Base-by-base conservation (phyloP, 2,888 invertebrate species). In the Neocrepidodera transversa region DNA sequence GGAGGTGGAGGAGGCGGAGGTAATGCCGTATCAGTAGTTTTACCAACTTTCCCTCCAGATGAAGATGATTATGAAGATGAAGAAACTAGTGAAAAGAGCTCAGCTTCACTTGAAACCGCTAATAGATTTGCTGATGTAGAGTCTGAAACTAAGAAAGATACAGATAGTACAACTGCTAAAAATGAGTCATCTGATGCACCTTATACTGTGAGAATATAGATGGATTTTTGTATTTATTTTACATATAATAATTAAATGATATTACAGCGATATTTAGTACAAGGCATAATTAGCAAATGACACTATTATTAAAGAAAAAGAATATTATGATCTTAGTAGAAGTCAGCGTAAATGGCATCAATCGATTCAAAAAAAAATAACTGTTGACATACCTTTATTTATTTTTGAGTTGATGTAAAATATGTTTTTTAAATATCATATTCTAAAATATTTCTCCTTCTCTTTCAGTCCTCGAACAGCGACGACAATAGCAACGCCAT, bases 11-110 rank as follows among this genome's bases (percentile, higher is more conserved):
- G 84, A 53, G 84, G 84, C 51, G 80, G 78, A 55, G 82, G 82
- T 60, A 80, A 84, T 36, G 82, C 81, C 49, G 85, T 89, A 14
- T 84, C 85, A 71, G 84, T 89, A 61, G 85, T 86, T 18, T 78
- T 89, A 60, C 88, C 89, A 50, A 87, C 87, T 23, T 88, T 84
- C 78, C 85, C 85, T 52, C 86, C 88, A 23, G 88, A 89, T 59
- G 87, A 87, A 58, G 88, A 87, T 49, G 84, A 84, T 47, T 84
- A 85, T 18, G 84, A 84, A 40, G 84, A 85, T 40, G 82, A 83
- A 43, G 80, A 81, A 49, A 74, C 76, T 36, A 48, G 50, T 13
- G 65, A 66, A 13, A 56, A 23, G 14, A 8, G 20, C n/a, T 2
- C 36, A 2, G 6, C 40, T 1, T 7, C 8, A 20, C n/a, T 14